A percentile compares a stretch with the other conserved stretches of the same genome.
These are phyloP conservation scores for Lepidurus couesii DNA, from an alignment of 1,140 invertebrate genomes.

Conservation along the genomic window DNA sequence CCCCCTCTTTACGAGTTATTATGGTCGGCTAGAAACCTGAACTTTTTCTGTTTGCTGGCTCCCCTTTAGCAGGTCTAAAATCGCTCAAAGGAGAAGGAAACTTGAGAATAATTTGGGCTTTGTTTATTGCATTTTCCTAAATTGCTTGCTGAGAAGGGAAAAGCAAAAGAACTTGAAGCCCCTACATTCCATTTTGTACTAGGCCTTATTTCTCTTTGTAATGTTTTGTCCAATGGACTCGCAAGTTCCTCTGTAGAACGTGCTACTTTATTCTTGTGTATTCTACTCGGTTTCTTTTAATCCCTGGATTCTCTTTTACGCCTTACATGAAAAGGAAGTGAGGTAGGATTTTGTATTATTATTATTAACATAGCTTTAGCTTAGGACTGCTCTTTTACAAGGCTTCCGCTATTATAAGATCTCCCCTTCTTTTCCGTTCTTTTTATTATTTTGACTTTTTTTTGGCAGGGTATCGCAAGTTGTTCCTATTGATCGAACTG, in stretches of 20 bases:
- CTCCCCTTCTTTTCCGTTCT: background rate
- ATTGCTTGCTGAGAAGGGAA: slow-evolving; percentile 41
- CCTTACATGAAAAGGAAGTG: background rate
- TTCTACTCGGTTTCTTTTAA: background rate
- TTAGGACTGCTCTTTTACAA: background rate
- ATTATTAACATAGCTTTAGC: background rate
- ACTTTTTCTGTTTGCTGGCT: background rate
- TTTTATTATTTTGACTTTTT: background rate
- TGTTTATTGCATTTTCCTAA: slow-evolving; percentile 45
- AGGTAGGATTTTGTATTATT: background rate
- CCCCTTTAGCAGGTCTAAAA: background rate
- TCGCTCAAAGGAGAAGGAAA: background rate
- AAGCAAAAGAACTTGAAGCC: no score
- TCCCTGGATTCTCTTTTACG: background rate
- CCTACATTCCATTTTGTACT: no score
- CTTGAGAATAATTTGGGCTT: slow-evolving; percentile 17
- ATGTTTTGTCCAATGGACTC: no score
- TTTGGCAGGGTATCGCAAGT: slow-evolving; percentile 9
- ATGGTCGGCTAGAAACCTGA: background rate
- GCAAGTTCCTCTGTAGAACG: no score
- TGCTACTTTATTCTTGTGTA: no score
- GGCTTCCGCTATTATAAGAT: background rate
- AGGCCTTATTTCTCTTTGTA: no score
- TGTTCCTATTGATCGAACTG: slow-evolving; percentile 23
- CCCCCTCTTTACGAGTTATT: background rate